phyloP scores from a whole-genome alignment of 2,113 vertebrate species.

The Cettia cetti region DNA sequence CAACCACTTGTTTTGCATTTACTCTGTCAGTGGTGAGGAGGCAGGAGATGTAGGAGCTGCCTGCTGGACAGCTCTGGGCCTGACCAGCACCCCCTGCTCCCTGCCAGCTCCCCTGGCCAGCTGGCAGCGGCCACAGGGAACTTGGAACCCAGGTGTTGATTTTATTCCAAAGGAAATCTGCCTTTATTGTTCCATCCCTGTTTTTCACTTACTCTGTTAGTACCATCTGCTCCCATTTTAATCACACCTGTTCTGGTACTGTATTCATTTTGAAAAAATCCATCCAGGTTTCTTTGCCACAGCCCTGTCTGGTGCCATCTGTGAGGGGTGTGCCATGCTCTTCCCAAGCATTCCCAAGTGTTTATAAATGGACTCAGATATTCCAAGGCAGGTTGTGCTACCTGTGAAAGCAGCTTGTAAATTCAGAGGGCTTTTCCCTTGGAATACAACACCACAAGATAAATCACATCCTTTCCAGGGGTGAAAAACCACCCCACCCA shows the following conservation, averaged over 20 bases:
- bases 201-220: background rate
- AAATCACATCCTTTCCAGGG: background rate
- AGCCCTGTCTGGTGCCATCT: background rate
- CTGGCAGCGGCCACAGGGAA: background rate
- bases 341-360: background rate
- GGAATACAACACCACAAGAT: background rate
- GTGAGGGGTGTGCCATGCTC: background rate
- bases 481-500: background rate
- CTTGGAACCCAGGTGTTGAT: background rate
- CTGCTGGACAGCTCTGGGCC: background rate
- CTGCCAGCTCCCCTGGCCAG: background rate
- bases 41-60: background rate
- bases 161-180: slow-evolving; percentile 9
- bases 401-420: background rate
- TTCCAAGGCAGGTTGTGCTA: background rate
- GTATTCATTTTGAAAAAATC: background rate
- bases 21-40: background rate
- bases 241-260: background rate
- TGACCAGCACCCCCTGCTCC: background rate
- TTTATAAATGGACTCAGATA: background rate
- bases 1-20: background rate
- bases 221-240: slow-evolving; percentile 9
- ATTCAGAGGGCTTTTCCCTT: background rate
- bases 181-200: background rate
- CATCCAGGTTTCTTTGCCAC: background rate